phyloP scores from a whole-genome alignment of 2,888 invertebrate genomes.

The Cephalotes varians region DNA sequence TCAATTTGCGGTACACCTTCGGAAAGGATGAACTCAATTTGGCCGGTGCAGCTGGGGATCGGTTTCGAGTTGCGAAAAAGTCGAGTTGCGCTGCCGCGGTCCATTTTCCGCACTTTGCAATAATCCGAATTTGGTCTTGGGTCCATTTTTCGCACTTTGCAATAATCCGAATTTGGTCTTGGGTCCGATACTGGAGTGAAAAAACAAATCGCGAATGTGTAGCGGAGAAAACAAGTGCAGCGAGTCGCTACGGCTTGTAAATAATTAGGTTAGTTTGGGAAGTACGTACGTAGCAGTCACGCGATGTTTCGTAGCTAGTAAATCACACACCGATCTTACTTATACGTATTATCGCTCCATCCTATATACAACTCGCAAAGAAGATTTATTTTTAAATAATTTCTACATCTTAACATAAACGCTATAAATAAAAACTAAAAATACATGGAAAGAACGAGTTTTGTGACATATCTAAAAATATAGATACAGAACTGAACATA shows the following conservation, averaged over 20 bases:
- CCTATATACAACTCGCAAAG: background rate
- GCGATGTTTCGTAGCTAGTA: conserved; percentile 35
- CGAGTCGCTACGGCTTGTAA: conserved; percentile 12
- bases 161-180: conserved; percentile 55
- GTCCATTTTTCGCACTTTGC: conserved; percentile 30
- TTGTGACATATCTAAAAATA: too few relatives aligned
- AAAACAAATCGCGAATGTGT: conserved; percentile 22
- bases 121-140: conserved; percentile 51
- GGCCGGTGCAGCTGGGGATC: conserved; percentile 58
- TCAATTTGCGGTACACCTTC: conserved; percentile 69
- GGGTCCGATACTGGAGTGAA: conserved; percentile 7
- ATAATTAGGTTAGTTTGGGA: conserved; percentile 44
- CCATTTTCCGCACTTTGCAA: conserved; percentile 40
- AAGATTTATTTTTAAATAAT: conserved; percentile 18
- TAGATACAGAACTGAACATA: background rate
- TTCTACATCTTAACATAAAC: background rate
- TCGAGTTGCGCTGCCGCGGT: conserved; percentile 29
- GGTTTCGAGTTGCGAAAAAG: conserved; percentile 57
- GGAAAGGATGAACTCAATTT: conserved; percentile 72
- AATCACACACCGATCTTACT: conserved; percentile 22
- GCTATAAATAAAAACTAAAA: background rate
- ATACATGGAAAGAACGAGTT: too few relatives aligned
- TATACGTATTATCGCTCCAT: background rate
- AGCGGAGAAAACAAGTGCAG: background rate
- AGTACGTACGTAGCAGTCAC: conserved; percentile 13